phyloP scores from a whole-genome alignment of 2,113 vertebrate genomes.

The Mastomys natalensis region DNA sequence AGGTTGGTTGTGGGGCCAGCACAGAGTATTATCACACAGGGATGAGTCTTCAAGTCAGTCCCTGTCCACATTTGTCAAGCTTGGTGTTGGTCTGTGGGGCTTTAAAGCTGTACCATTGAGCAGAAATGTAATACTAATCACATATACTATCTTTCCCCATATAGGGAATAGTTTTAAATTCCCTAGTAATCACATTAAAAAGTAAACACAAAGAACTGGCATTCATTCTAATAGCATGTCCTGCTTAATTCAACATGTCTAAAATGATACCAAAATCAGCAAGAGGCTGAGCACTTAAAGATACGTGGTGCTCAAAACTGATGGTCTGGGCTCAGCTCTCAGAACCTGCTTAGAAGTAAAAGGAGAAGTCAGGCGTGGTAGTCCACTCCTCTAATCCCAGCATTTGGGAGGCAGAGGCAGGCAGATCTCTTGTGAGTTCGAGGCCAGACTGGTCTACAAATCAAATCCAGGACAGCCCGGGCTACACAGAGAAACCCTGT shows the following conservation, averaged over 20 bases:
- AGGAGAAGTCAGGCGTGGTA: background rate
- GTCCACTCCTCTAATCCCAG: background rate
- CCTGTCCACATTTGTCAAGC: fast-evolving
- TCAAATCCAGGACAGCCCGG: background rate
- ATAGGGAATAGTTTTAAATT: background rate
- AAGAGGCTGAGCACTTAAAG: background rate
- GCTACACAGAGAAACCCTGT: background rate
- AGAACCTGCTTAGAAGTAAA: background rate
- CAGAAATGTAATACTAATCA: background rate
- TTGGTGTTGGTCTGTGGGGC: background rate
- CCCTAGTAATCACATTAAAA: background rate
- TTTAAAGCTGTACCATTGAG: background rate
- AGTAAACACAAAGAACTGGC: background rate
- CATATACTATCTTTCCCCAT: too few species aligned
- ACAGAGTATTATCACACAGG: background rate
- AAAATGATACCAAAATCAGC: background rate
- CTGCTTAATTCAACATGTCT: background rate
- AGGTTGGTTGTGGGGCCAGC: background rate
- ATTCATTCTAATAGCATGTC: background rate
- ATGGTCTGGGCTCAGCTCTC: background rate
- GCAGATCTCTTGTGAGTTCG: background rate
- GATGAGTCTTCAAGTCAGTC: background rate
- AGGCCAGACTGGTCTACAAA: background rate
- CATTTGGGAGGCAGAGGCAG: background rate
- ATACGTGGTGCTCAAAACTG: background rate